Evolutionary conservation across 2,888 invertebrate species (phyloP), one percentile per base, ranked within the genome.

Genomic region (Oscheius sp.): DNA sequence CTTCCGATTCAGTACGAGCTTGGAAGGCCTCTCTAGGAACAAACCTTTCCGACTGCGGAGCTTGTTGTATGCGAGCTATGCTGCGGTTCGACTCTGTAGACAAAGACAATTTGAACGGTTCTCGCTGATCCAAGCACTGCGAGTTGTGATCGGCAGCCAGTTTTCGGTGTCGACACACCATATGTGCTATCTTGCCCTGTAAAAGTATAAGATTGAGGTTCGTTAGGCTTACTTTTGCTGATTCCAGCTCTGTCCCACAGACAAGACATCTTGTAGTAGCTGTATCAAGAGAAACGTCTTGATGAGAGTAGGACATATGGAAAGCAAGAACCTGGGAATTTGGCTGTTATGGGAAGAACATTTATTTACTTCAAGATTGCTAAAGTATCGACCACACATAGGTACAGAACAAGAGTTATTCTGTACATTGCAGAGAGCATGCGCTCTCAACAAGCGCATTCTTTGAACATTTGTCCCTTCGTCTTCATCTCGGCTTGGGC

Each of bases 231-330:
- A 82, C 82, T 73, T 79, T 78, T 48, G 79, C 77, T 1, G 76
- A 65, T 10, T 62, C 71, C 76, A 81, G 74, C 58, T 73, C 65
- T 29, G 74, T 76, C 55, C 83, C 83, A 62, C 83, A 83, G n/a
- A 83, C 42, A 2, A 80, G 58, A 74, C 83, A 83, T 9, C 59
- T 75, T 33, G 79, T 37, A 29, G 76, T 53, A 3, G 29, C 48
- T 1, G 59, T 32, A 1, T 47, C n/a, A 9, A 68, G 73, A 55
- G 78, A 75, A 7, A 79, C 51, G 53, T 83, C 79, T 21, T 79
- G 79, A 62, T 83, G 83, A 50, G 83, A 77, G 60, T 83, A 83
- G 0, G 79, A 78, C 35, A 79, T 35, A 58, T 83, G 83, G 63
- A 77, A 83, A 37, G 83, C 81, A 7, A 83, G 74, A 0, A 83